These are phyloP conservation scores for Polyodon spathula DNA, from an alignment of 2,113 vertebrate genomes.

Conservation along the genomic window DNA sequence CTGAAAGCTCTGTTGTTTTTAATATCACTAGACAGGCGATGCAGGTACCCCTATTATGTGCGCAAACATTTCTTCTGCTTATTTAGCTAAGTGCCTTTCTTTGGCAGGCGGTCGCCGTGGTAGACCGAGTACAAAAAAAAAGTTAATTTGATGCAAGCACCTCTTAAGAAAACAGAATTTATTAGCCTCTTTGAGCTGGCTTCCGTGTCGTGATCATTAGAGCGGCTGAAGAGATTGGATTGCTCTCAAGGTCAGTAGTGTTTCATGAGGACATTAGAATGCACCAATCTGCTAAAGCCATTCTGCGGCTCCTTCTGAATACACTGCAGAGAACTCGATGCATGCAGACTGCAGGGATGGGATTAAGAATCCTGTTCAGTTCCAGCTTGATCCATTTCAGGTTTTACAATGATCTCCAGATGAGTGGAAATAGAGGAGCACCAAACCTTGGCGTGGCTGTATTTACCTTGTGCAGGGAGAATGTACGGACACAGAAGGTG, in stretches of 20 bases:
- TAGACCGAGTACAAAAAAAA: conserved; percentile 31
- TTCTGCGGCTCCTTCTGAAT: no score
- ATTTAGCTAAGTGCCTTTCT: conserved; percentile 57
- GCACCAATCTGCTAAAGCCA: no score
- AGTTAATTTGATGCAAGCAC: no score
- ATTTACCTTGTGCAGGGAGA: conserved; percentile 94
- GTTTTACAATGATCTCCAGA: no score
- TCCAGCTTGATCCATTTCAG: no score
- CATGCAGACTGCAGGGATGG: no score
- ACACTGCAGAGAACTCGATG: no score
- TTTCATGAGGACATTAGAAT: no score
- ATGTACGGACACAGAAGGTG: conserved; percentile 90
- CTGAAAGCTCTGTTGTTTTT: conserved; percentile 7
- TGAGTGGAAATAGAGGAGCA: no score
- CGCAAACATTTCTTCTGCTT: conserved; percentile 44
- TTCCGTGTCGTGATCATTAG: not conserved
- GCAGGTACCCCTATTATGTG: conserved; percentile 46
- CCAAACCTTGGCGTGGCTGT: not conserved
- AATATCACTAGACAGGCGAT: conserved; percentile 15
- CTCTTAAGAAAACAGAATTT: not conserved
- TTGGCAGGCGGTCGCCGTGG: conserved; percentile 51
- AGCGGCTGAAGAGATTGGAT: not conserved
- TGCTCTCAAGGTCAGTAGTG: not conserved
- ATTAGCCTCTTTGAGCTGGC: no score
- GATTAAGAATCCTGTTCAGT: no score